phyloP scores from a whole-genome alignment of 2,113 vertebrate genomes.

The Tachuris rubrigastra region DNA sequence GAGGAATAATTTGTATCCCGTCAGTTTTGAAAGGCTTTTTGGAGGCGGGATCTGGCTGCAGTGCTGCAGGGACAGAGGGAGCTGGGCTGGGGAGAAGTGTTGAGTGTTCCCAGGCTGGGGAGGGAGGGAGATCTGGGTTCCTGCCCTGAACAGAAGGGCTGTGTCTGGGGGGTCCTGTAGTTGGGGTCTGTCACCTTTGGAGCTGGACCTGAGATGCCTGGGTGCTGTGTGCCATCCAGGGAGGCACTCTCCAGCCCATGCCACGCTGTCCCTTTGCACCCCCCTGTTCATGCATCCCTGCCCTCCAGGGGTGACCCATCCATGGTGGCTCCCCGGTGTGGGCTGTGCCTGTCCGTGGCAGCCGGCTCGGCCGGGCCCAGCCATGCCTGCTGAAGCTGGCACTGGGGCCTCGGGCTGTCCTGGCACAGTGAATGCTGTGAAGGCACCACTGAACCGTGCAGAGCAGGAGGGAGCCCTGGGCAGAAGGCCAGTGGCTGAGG shows the following conservation, averaged over 20 bases:
- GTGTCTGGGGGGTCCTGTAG: rapidly evolving
- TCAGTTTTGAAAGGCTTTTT: neutral
- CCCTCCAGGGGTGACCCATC: neutral
- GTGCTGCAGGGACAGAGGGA: neutral
- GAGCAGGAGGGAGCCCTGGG: slow-evolving; percentile 40
- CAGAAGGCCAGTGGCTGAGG: neutral
- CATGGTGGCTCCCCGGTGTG: rapidly evolving
- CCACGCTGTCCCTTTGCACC: neutral
- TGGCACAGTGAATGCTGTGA: neutral
- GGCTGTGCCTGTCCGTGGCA: neutral
- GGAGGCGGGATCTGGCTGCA: neutral
- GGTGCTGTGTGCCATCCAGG: neutral
- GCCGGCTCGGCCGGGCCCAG: neutral
- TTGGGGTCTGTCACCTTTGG: neutral
- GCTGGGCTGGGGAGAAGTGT: neutral
- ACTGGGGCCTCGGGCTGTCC: neutral
- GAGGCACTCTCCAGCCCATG: rapidly evolving
- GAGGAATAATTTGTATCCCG: neutral
- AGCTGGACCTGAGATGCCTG: rapidly evolving
- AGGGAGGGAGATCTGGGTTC: neutral
- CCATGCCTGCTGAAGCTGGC: neutral
- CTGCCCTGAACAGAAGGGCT: neutral
- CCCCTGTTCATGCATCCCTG: rapidly evolving
- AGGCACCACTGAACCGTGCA: slow-evolving; percentile 22
- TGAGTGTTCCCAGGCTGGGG: neutral